Evolutionary conservation across 2,113 vertebrate species (phyloP).

Genomic region (Heliornis fulica): DNA sequence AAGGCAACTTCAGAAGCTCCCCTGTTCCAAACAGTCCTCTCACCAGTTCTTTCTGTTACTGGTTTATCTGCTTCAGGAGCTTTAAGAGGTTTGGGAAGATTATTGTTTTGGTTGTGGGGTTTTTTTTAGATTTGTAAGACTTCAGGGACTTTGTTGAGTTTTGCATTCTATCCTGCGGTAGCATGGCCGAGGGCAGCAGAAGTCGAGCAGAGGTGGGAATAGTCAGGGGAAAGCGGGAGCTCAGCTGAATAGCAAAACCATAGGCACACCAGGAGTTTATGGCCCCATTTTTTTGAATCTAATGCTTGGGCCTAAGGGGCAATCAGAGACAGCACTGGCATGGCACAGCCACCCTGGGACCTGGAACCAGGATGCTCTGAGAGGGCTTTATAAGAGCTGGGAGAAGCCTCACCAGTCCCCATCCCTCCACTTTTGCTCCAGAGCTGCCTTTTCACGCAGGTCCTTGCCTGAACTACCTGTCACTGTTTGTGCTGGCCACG

Average conservation of each 20-base stretch:
- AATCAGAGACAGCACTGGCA: background rate
- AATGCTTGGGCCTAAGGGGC: background rate
- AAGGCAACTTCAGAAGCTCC: background rate
- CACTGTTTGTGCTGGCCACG: fast-evolving
- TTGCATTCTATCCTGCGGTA: background rate
- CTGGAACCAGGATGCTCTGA: background rate
- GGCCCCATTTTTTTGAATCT: background rate
- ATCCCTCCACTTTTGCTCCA: background rate
- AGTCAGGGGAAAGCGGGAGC: background rate
- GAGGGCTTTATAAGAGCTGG: background rate
- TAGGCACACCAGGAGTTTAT: background rate
- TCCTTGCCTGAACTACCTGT: background rate
- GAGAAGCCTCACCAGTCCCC: background rate
- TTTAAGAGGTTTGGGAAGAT: background rate
- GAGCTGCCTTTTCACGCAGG: background rate
- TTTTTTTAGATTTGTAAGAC: background rate
- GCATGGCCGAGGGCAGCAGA: background rate
- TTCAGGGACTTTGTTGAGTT: background rate
- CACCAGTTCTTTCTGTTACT: background rate
- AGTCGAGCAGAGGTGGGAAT: background rate
- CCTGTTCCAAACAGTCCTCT: background rate
- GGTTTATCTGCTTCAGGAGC: background rate
- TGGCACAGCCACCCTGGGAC: background rate
- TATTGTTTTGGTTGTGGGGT: fast-evolving
- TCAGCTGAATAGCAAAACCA: background rate